Percentiles rank a stretch among this genome's conserved stretches.
phyloP scores from a whole-genome alignment of 2,888 invertebrate species.

The Bombylius major region DNA sequence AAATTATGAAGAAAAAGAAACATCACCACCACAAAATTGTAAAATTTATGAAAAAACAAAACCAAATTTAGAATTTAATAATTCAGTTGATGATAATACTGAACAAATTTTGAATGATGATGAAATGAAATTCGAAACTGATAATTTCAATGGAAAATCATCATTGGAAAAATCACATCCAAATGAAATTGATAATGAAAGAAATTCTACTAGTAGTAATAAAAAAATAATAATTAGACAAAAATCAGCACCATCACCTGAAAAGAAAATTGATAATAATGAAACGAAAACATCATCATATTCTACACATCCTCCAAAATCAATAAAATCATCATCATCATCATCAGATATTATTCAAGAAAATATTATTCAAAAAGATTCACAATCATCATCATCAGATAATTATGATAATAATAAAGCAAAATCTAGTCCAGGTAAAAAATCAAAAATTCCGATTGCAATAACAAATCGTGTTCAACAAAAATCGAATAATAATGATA shows the following conservation, averaged over 20 bases:
- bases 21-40: not conserved
- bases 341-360: slow-evolving; percentile 10
- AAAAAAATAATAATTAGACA: slow-evolving; percentile 25
- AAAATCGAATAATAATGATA: slow-evolving; percentile 19
- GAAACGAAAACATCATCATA: slow-evolving; percentile 19
- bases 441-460: slow-evolving; percentile 34
- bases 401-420: slow-evolving; percentile 9
- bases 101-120: slow-evolving; percentile 31
- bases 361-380: slow-evolving; percentile 21
- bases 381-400: not conserved
- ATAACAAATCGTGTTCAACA: slow-evolving; percentile 23
- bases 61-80: slow-evolving; percentile 28
- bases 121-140: slow-evolving; percentile 29
- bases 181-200: slow-evolving; percentile 10
- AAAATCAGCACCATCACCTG: slow-evolving; percentile 29
- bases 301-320: slow-evolving; percentile 34
- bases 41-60: slow-evolving; percentile 12
- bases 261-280: slow-evolving; percentile 11
- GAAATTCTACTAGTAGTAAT: not conserved
- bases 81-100: slow-evolving; percentile 29
- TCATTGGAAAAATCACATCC: slow-evolving; percentile 19
- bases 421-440: slow-evolving; percentile 32
- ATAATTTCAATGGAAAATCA: slow-evolving; percentile 24
- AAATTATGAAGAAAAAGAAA: not conserved
- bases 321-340: slow-evolving; percentile 12